Base-by-base conservation (phyloP, 2,797 vertebrate species). In the Vireo griseus region DNA sequence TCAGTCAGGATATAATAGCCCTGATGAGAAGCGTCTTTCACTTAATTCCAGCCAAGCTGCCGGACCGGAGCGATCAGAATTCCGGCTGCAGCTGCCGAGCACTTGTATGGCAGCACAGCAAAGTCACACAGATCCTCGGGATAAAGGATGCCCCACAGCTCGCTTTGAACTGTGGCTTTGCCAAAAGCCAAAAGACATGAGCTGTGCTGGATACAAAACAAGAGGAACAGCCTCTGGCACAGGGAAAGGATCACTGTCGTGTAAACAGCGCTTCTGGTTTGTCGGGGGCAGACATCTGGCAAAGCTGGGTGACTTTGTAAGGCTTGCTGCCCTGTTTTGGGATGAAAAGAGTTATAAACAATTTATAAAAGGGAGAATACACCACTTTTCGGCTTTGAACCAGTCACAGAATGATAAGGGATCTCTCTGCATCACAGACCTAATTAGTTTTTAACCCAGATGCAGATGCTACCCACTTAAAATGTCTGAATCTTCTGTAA, bases 221-320 rank as follows among this genome's bases (percentile, higher is more conserved):
- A 13, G 48, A 22, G 35, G 31, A 50, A 6, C 78, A 29, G 52
- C n/a, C 45, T 21, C 57, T 33, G 88, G 52, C 73, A 39, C 17
- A 9, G 54, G 25, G 45, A 28, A 87, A 50, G 0, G 8, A 48
- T 6, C 58, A 1, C 15, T 4, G 11, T 0, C 22, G 0, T 3
- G 0, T n/a, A 29, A 92, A 67, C 55, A 31, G 7, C 0, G 5
- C 0, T 31, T 2, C 37, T 33, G 22, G 7, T 13, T 10, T 19
- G 57, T 11, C 66, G 31, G n/a, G 19, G 28, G 8, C 37, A 72
- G 73, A 7, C 4, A 6, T 13, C 10, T 22, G 84, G 59, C 51
- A 62, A 33, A 72, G 24, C 18, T 1, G 15, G 9, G 33, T 14
- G 59, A 45, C 48, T 83, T 13, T 11, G 28, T 25, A 21, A 42